Conservation (phyloP, 2,797 vertebrate genomes). For the Amblyopsis hoosieri region DNA sequence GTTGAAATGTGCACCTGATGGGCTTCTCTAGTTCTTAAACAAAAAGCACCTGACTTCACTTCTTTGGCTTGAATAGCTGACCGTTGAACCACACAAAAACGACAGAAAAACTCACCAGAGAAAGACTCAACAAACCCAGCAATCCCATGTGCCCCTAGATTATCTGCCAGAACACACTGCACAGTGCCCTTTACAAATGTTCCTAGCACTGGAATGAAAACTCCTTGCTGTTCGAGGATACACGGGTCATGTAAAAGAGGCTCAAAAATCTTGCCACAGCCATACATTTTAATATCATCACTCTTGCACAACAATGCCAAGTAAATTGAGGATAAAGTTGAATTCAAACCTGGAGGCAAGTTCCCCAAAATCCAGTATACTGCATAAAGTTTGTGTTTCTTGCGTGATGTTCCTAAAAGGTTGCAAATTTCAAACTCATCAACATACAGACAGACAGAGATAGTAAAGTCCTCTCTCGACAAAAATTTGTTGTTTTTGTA, state of each 20-base stretch:
- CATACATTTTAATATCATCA: slow-evolving; percentile 22
- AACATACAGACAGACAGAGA: slow-evolving; percentile 16
- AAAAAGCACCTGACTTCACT: slow-evolving; percentile 22
- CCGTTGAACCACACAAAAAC: slow-evolving; percentile 23
- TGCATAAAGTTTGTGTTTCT: slow-evolving; percentile 10
- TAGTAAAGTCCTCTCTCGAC: slow-evolving; percentile 23
- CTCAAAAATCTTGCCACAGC: slow-evolving; percentile 26
- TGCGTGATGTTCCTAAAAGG: slow-evolving; percentile 7
- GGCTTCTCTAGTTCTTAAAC: slow-evolving; percentile 8
- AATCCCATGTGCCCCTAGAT: slow-evolving; percentile 29
- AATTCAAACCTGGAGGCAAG: slow-evolving; percentile 13
- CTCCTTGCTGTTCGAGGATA: slow-evolving; percentile 13
- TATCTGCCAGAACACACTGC: slow-evolving; percentile 36
- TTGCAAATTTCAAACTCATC: slow-evolving; percentile 30
- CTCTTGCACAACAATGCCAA: slow-evolving; percentile 30
- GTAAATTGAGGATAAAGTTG: slow-evolving; percentile 22
- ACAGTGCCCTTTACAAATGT: slow-evolving; percentile 25
- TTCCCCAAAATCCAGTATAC: slow-evolving; percentile 23
- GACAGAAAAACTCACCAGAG: slow-evolving; percentile 26
- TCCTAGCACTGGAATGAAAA: slow-evolving; percentile 13
- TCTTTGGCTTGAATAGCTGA: slow-evolving; percentile 21
- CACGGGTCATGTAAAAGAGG: slow-evolving; percentile 14
- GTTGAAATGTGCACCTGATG: slow-evolving; percentile 12
- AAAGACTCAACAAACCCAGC: slow-evolving; percentile 38
- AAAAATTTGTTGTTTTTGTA: slow-evolving; percentile 31